These are phyloP conservation scores for Oxyteleia sp. DNA, from an alignment of 2,888 invertebrate genomes.

Conservation along the genomic window DNA sequence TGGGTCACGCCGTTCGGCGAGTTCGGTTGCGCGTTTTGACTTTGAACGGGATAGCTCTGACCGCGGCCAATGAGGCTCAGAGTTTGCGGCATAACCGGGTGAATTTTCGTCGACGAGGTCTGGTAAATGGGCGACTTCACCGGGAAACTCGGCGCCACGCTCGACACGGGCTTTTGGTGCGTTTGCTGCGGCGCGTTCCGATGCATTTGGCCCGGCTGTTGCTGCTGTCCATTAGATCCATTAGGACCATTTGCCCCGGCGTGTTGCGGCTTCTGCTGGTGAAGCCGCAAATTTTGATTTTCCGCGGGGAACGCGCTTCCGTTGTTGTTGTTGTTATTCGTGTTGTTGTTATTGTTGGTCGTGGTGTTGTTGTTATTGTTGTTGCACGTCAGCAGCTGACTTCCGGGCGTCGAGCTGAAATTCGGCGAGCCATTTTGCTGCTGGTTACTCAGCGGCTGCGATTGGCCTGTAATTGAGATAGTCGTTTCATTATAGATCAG, in stretches of 20 bases:
- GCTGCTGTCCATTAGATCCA: slow-evolving; percentile 88
- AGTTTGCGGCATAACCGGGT: slow-evolving; percentile 93
- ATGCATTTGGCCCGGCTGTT: slow-evolving; percentile 86
- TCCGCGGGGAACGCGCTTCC: slow-evolving; percentile 79
- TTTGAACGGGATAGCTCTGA: no score
- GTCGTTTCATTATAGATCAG: no score
- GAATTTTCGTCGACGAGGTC: slow-evolving; percentile 93
- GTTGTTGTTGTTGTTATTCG: slow-evolving; percentile 79
- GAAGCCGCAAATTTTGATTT: slow-evolving; percentile 77
- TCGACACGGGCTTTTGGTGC: slow-evolving; percentile 94
- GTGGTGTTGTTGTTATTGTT: slow-evolving; percentile 80
- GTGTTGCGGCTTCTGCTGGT: slow-evolving; percentile 76
- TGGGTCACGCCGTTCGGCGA: no score
- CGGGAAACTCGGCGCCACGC: slow-evolving; percentile 93
- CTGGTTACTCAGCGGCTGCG: slow-evolving; percentile 77
- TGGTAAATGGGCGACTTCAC: slow-evolving; percentile 92
- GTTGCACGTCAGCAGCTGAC: slow-evolving; percentile 73
- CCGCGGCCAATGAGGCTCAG: no score
- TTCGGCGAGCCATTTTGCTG: slow-evolving; percentile 80
- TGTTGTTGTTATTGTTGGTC: slow-evolving; percentile 77
- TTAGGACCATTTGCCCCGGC: slow-evolving; percentile 29
- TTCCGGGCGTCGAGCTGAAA: slow-evolving; percentile 70
- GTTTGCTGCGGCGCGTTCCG: slow-evolving; percentile 82
- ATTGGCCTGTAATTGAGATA: slow-evolving; percentile 79
- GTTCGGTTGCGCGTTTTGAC: no score